Percentiles rank a stretch among this genome's conserved stretches.
Evolutionary conservation across 1,140 invertebrate species (phyloP).

Genomic region (Nasonia vitripennis): DNA sequence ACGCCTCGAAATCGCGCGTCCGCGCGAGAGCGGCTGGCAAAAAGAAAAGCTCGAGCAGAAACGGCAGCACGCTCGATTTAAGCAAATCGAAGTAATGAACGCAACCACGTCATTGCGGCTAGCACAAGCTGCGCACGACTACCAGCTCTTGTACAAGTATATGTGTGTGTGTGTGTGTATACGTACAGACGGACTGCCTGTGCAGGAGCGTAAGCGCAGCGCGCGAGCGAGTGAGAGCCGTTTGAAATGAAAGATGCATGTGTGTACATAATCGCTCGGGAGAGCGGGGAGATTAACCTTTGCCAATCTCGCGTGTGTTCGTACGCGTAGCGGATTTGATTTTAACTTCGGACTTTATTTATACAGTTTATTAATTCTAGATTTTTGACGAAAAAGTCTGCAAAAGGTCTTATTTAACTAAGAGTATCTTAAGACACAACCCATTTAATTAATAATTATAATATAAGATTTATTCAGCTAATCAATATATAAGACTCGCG

Average conservation of each 20-base stretch:
- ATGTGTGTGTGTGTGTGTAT: too few species aligned
- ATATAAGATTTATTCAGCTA: too few species aligned
- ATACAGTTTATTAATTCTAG: too few species aligned
- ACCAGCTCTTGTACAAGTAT: background rate
- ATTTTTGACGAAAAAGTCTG: too few species aligned
- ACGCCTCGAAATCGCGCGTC: background rate
- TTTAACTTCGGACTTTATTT: background rate
- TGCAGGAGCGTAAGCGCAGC: too few species aligned
- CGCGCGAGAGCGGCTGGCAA: background rate
- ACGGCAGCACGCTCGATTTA: background rate
- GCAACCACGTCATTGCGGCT: constrained; percentile 9
- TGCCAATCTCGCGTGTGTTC: background rate
- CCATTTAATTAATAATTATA: too few species aligned
- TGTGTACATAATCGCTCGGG: background rate
- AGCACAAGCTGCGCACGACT: background rate
- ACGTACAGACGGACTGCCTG: too few species aligned
- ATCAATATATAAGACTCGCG: too few species aligned
- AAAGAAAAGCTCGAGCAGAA: background rate
- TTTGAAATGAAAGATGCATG: constrained; percentile 7
- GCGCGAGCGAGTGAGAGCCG: too few species aligned
- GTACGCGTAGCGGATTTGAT: background rate
- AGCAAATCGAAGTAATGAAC: constrained; percentile 14
- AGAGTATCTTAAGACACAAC: too few species aligned
- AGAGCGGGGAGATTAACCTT: constrained; percentile 21
- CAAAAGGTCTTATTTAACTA: too few species aligned